Percentiles rank a stretch among this genome's conserved stretches.
Conservation (phyloP, 2,113 vertebrate species). For the Thryonomys swinderianus region DNA sequence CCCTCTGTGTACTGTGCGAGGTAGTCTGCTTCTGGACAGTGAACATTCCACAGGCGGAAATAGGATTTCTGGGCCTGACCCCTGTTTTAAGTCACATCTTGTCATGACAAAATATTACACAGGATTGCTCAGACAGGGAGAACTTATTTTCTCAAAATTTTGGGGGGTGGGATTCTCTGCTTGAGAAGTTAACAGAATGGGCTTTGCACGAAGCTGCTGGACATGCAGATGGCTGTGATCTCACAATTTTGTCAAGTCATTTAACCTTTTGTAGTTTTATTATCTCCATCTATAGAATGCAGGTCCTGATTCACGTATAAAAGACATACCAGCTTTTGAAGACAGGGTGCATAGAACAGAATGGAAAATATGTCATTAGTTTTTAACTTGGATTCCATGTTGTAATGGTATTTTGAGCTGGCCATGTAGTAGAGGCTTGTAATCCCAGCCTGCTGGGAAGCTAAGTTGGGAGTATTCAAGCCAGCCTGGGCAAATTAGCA, state of each 20-base stretch:
- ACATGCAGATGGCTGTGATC: not conserved
- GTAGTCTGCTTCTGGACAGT: not conserved
- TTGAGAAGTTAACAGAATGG: not conserved
- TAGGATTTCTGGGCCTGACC: not conserved
- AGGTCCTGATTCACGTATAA: not conserved
- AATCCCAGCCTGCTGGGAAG: not conserved
- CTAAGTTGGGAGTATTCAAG: not conserved
- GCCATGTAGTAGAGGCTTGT: not conserved
- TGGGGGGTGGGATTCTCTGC: not conserved
- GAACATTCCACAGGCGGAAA: not conserved
- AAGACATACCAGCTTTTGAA: not conserved
- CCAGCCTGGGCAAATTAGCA: too few relatives aligned
- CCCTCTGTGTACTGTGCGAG: not conserved
- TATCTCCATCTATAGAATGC: not conserved
- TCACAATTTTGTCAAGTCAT: too few relatives aligned
- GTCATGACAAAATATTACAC: not conserved
- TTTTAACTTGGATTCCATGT: not conserved
- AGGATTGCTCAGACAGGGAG: not conserved
- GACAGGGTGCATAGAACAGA: not conserved
- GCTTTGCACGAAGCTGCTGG: not conserved
- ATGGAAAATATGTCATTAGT: not conserved
- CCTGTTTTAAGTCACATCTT: not conserved
- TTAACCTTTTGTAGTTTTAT: not conserved
- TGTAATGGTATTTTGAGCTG: not conserved
- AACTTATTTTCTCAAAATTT: not conserved